Percentiles rank a stretch among this genome's conserved stretches.
These are phyloP conservation scores for Euclidia mi DNA, from an alignment of 2,888 invertebrate species.

Conservation along the genomic window DNA sequence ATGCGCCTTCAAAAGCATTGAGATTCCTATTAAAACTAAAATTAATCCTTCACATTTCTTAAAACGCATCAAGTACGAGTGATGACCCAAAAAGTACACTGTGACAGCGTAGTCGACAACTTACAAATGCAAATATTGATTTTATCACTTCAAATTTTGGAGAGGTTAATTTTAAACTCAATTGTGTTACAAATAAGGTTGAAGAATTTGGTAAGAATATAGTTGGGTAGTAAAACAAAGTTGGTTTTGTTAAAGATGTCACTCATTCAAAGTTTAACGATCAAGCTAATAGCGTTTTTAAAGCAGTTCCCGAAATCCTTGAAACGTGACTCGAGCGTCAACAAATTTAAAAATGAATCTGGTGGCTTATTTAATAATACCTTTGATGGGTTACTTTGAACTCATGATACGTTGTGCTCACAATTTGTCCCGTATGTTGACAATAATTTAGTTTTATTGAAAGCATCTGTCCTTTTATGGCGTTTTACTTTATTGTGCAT, in stretches of 20 bases:
- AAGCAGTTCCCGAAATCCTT: slow-evolving; percentile 87
- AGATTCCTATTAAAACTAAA: slow-evolving; percentile 81
- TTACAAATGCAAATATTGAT: slow-evolving; percentile 66
- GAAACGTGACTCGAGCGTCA: slow-evolving; percentile 87
- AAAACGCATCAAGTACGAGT: slow-evolving; percentile 84
- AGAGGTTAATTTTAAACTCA: slow-evolving; percentile 18
- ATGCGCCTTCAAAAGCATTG: slow-evolving; percentile 64
- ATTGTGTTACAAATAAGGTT: slow-evolving; percentile 40
- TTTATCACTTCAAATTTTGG: slow-evolving; percentile 22
- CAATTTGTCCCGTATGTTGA: slow-evolving; percentile 67
- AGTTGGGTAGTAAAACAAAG: slow-evolving; percentile 28
- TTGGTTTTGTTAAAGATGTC: slow-evolving; percentile 82
- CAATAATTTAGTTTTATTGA: slow-evolving; percentile 57
- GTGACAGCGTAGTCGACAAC: slow-evolving; percentile 82
- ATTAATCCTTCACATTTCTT: slow-evolving; percentile 79
- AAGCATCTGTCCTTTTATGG: slow-evolving; percentile 19
- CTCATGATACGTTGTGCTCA: slow-evolving; percentile 71
- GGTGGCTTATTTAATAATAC: slow-evolving; percentile 82
- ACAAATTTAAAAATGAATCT: slow-evolving; percentile 86
- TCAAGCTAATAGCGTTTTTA: slow-evolving; percentile 88
- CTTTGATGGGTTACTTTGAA: slow-evolving; percentile 80
- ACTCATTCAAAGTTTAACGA: slow-evolving; percentile 89
- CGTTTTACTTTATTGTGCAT: slow-evolving; percentile 8
- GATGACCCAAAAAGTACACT: slow-evolving; percentile 83
- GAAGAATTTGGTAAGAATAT: slow-evolving; percentile 16